Evolutionary conservation across 2,113 vertebrate species (phyloP), one percentile per base, ranked within the genome.

Genomic region (Rhinichthys klamathensis): DNA sequence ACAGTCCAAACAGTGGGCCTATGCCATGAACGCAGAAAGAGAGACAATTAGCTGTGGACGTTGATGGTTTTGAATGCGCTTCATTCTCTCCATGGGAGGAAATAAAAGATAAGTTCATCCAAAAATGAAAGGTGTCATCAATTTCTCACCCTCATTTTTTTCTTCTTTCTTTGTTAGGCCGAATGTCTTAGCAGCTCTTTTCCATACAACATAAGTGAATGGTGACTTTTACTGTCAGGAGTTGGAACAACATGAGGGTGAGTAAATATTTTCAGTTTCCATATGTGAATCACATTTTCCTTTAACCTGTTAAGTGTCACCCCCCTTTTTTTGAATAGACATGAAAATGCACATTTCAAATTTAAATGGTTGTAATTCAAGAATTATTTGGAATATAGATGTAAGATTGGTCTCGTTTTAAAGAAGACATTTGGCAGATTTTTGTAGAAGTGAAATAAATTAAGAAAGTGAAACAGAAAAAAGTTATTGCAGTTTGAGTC

Each of bases 1-100:
- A 23, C 38, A 73, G 70, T 73, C 38, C 41, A 74, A 74, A 74
- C n/a, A 73, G 41, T 74, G n/a, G n/a, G 41, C n/a, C 51, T n/a
- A 58, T 35, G 75, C 27, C 51, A 77, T 56, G 75, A 77, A 77
- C 15, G 9, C 11, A 23, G 18, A 56, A 11, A 32, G 38, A 73
- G 41, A 73, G 41, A 27, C 70, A 73, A 27, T 74, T 49, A 74
- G 23, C 41, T 49, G 11, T 74, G n/a, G 41, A 74, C 7, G n/a
- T 25, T 74, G n/a, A 27, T 46, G 41, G 12, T 44, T 25, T 73
- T 73, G 23, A 73, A 73, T 41, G 41, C 0, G 12, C 23, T 15
- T 46, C 23, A 6, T 25, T 25, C 38, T 46, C 70, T 73, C 41
- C n/a, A 13, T 25, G 4, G 23, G 23, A 23, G 70, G 6, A 73